Base-by-base conservation (phyloP, 2,113 vertebrate species). In the Thunnus maccoyii region DNA sequence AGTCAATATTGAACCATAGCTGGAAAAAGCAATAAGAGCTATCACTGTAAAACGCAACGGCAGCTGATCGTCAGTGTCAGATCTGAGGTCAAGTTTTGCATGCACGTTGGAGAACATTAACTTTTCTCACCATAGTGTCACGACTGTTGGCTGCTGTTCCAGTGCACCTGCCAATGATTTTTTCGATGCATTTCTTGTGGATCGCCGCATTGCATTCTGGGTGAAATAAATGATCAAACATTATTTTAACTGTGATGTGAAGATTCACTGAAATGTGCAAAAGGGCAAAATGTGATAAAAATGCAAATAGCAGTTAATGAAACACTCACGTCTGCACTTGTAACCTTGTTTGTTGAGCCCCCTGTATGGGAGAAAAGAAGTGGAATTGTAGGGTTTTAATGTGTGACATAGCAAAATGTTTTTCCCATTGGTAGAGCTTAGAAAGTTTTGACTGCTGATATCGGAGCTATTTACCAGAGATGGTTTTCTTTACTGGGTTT, bases 121-220 rank as follows among this genome's bases (percentile, higher is more conserved):
- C 50, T 75, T 51, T 36, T 14, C 96, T 95, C 94, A 99, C 98
- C 96, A 98, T 89, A 50, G 98, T 99, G 73, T 99, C 97, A 56
- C 97, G 96, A 92, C 98, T 99, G 94, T 99, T 98, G 82, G 97
- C 74, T 0, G 98, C 98, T 0, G 98, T 98, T 80, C 97, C 97
- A 0, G 98, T 99, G 90, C 97, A 99, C 85, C 95, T 96, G 90
- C 96, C 97, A 60, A 99, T 98, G 91, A 99, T 98, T 93, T 95
- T 97, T 83, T 99, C 98, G 6, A 97, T 97, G 90, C 98, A 99
- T 93, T 97, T 99, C 95, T 98, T 99, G 91, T 99, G 98, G 91
- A 99, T 99, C 83, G 98, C 98, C 46, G 97, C 98, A 22, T 99
- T 99, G 94, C 98, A 99, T 95, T 99, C 98, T 99, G 95, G 88